Evolutionary conservation across 2,888 invertebrate species (phyloP).

Genomic region (Drosophila quinaria): DNA sequence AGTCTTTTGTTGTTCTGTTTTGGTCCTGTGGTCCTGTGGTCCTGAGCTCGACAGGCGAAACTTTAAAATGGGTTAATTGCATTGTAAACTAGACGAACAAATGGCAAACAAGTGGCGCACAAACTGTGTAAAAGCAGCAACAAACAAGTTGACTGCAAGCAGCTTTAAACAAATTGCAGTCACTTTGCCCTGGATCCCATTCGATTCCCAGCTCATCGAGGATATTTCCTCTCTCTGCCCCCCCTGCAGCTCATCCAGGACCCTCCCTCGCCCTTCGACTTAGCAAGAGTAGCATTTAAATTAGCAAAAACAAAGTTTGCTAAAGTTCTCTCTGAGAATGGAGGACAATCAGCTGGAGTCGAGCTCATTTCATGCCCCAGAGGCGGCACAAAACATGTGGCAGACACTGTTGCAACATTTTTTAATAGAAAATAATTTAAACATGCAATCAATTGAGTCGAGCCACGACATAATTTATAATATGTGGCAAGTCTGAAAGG

Average conservation of each 20-base stretch:
- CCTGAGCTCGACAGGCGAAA: slow-evolving; percentile 70
- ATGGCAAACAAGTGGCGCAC: slow-evolving; percentile 72
- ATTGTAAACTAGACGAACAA: slow-evolving; percentile 79
- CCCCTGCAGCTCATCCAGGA: not conserved
- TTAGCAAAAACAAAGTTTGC: slow-evolving; percentile 38
- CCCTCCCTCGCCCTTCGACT: not conserved
- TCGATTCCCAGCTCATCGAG: slow-evolving; percentile 17
- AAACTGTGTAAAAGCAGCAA: slow-evolving; percentile 44
- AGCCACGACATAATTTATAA: slow-evolving; percentile 7
- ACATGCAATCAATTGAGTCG: slow-evolving; percentile 20
- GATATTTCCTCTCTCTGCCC: not conserved
- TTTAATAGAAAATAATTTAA: slow-evolving; percentile 16
- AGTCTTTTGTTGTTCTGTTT: slow-evolving; percentile 38
- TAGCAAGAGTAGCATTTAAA: slow-evolving; percentile 59
- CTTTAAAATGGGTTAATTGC: slow-evolving; percentile 81
- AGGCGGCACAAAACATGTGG: slow-evolving; percentile 4
- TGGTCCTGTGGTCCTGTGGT: slow-evolving; percentile 44
- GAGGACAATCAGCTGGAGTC: slow-evolving; percentile 22
- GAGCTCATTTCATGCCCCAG: slow-evolving; percentile 47
- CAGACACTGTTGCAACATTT: slow-evolving; percentile 16
- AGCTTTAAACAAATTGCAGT: slow-evolving; percentile 34
- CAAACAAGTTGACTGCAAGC: slow-evolving; percentile 27
- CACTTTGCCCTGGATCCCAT: slow-evolving; percentile 47
- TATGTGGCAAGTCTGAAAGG: slow-evolving; percentile 5
- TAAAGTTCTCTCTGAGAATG: slow-evolving; percentile 13